Percentiles rank a stretch among this genome's conserved stretches.
Conservation (phyloP, 2,113 vertebrate species). For the Pachyramphus minor region DNA sequence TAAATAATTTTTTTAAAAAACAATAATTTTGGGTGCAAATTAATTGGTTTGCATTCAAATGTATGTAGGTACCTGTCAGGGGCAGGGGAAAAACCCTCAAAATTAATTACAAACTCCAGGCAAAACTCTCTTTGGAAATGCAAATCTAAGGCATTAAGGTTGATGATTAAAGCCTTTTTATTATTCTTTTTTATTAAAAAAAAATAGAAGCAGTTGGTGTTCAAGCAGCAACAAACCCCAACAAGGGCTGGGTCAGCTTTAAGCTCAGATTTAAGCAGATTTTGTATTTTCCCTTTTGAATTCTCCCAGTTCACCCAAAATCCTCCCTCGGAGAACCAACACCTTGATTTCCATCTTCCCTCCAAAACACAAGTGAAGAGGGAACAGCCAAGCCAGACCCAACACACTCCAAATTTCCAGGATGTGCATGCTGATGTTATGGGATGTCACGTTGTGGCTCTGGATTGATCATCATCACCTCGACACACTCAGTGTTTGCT, state of each 20-base stretch:
- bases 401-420: fast-evolving
- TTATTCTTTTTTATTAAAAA: neutral
- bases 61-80: too few species aligned
- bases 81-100: fast-evolving
- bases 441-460: neutral
- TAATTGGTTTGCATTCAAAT: neutral
- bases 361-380: fast-evolving
- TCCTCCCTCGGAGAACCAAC: neutral
- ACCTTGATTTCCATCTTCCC: neutral
- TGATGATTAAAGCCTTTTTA: fast-evolving
- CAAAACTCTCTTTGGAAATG: neutral
- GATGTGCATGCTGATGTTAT: neutral
- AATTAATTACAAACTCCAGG: neutral
- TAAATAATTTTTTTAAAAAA: too few species aligned
- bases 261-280: neutral
- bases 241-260: too few species aligned
- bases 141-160: neutral
- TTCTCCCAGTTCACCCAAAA: too few species aligned
- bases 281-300: neutral
- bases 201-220: neutral
- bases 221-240: neutral
- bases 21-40: neutral
- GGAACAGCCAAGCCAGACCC: neutral
- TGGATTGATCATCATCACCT: fast-evolving
- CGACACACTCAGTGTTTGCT: fast-evolving